Percentiles rank a stretch among this genome's conserved stretches.
phyloP scores from a whole-genome alignment of 2,113 vertebrate species.

The Chaenogobius annularis region DNA sequence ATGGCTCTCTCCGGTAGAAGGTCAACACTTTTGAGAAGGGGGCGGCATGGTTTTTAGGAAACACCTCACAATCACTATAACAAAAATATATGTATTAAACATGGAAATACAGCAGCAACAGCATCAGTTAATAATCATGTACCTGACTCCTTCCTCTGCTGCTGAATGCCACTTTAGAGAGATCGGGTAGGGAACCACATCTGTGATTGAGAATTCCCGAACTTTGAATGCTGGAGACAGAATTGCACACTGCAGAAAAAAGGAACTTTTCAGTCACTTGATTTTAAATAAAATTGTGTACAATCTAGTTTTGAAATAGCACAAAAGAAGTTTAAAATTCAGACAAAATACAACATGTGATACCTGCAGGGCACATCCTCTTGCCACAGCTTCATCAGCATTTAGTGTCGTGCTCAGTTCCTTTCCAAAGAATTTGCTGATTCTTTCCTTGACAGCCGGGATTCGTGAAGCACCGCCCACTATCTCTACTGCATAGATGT shows the following conservation, averaged over 20 bases:
- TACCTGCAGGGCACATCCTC: constrained; percentile 97
- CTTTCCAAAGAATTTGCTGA: constrained; percentile 95
- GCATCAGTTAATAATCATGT: constrained; percentile 22
- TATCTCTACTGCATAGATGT: constrained; percentile 95
- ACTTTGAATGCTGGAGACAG: constrained; percentile 98
- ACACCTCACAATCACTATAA: constrained; percentile 94
- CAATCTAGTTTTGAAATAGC: background rate
- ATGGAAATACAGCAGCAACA: background rate
- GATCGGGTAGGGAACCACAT: constrained; percentile 88
- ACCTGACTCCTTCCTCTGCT: constrained; percentile 92
- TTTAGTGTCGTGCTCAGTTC: constrained; percentile 94
- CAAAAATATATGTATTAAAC: constrained; percentile 2
- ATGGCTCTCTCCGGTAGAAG: constrained; percentile 95
- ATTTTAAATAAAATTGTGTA: background rate
- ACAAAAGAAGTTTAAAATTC: background rate
- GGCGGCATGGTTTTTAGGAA: constrained; percentile 89
- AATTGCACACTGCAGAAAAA: constrained; percentile 87
- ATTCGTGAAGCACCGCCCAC: constrained; percentile 96
- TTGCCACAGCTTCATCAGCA: constrained; percentile 94
- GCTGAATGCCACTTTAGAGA: constrained; percentile 96
- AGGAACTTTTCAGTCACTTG: background rate
- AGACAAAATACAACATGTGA: background rate
- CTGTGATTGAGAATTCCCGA: constrained; percentile 95
- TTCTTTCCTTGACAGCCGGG: constrained; percentile 92
- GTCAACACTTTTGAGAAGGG: constrained; percentile 98